phyloP scores from a whole-genome alignment of 1,140 invertebrate species.

The Diuraphis noxia region DNA sequence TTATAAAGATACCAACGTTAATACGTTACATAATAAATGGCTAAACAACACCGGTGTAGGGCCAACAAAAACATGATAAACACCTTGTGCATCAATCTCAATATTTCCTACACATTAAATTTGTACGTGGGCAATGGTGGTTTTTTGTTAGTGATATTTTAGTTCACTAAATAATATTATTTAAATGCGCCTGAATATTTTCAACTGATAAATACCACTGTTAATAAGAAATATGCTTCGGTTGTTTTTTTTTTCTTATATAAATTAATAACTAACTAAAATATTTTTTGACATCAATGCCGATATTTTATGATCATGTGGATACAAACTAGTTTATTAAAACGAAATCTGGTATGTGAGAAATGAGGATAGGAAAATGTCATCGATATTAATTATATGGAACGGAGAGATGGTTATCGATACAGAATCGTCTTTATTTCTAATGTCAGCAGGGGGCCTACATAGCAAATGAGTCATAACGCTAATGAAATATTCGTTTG shows the following conservation, averaged over 20 bases:
- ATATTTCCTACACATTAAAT: conserved; percentile 8
- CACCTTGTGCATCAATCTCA: background rate
- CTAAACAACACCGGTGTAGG: no score
- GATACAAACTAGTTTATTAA: conserved; percentile 41
- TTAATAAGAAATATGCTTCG: background rate
- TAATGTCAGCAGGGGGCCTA: background rate
- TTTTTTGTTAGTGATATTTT: background rate
- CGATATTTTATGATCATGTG: conserved; percentile 26
- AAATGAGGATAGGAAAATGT: background rate
- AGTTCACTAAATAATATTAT: background rate
- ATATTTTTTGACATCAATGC: background rate
- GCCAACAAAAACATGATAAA: conserved; percentile 23
- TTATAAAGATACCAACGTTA: background rate
- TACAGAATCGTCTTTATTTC: conserved; percentile 11
- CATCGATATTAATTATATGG: conserved; percentile 41
- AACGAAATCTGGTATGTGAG: background rate
- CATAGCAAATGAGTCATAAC: conserved; percentile 45
- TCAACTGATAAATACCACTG: background rate
- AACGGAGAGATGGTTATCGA: conserved; percentile 38
- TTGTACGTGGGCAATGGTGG: background rate
- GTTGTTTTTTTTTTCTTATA: background rate
- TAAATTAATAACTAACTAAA: background rate
- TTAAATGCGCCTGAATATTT: background rate
- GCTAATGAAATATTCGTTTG: conserved; percentile 45
- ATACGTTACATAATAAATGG: background rate